Evolutionary conservation across 2,113 vertebrate genomes (phyloP).

Genomic region (Aptenodytes forsteri): DNA sequence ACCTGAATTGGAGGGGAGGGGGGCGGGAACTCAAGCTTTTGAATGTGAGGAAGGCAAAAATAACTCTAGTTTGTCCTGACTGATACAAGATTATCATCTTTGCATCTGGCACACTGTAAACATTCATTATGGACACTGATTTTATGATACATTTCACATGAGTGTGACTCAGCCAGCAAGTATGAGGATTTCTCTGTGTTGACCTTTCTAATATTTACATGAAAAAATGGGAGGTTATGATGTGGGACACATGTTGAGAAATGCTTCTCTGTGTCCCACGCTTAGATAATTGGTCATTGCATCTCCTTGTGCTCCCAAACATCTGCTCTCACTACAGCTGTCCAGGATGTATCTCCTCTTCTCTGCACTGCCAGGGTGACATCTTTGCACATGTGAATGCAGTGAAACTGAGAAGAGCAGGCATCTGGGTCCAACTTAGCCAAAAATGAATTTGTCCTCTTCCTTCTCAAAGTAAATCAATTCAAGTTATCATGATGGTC

Average conservation of each 20-base stretch:
- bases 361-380: neutral
- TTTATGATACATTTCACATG: conserved; percentile 30
- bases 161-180: conserved; percentile 16
- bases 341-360: neutral
- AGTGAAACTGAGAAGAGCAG: neutral
- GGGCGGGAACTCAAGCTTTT: neutral
- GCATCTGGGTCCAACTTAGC: neutral
- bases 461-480: neutral
- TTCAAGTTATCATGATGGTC: neutral
- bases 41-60: neutral
- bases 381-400: neutral
- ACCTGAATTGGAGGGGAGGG: neutral
- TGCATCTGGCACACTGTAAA: conserved; percentile 28
- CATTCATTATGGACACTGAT: conserved; percentile 11
- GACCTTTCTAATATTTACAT: conserved; percentile 39
- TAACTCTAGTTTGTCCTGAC: neutral
- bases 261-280: neutral
- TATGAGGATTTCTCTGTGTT: conserved; percentile 19
- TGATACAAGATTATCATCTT: conserved; percentile 17
- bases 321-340: conserved; percentile 25
- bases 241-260: conserved; percentile 13
- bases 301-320: conserved; percentile 25
- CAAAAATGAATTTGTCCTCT: neutral
- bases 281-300: conserved; percentile 1
- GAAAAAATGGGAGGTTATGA: conserved; percentile 5